Base-by-base conservation (phyloP, 64 coral and sea anemone genomes). In the Stichodactyla mertensii region DNA sequence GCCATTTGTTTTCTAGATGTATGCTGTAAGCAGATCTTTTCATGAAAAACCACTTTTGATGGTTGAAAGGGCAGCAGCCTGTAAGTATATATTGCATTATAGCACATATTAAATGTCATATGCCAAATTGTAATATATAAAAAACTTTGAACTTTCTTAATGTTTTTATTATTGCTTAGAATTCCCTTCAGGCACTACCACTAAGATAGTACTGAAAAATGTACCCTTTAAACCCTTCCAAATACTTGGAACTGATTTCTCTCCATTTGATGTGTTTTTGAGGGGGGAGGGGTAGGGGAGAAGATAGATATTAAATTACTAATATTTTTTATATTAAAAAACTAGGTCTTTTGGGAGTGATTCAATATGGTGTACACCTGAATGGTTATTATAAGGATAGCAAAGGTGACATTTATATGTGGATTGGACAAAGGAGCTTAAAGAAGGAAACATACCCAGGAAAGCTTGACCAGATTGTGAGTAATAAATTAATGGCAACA, bases 401-500 rank as follows among this genome's bases (percentile, higher is more conserved):
- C 19, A 84, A 58, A 22, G 82, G 87, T 18, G 67, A 93, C 26
- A 22, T 91, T 0, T 92, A 88, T 51, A 98, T 98, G 96, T 98
- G 96, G 96, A 86, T 98, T 79, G 92, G 86, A 64, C 85, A 84
- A 58, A 84, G 96, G 20, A 98, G 96, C 71, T 78, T 87, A 15
- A 88, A 71, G 10, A 98, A 98, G 58, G 92, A 91, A 84, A 98
- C 96, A 16, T 94, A 85, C 70, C 96, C 96, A 52, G 90, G 92
- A 71, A 98, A 88, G 77, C 90, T 98, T 52, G 96, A 98, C 86
- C 92, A 98, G 83, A 88, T 98, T 45, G 96, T 98, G 86, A 61
- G 78, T 55, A 77, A 27, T n/a, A 16, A 61, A 16, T 15, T 13
- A 61, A 13, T 16, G 59, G 18, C 14, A 61, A 4, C 10, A 61